Evolutionary conservation across 2,797 vertebrate species (phyloP).

Genomic region (Propithecus perrieri): DNA sequence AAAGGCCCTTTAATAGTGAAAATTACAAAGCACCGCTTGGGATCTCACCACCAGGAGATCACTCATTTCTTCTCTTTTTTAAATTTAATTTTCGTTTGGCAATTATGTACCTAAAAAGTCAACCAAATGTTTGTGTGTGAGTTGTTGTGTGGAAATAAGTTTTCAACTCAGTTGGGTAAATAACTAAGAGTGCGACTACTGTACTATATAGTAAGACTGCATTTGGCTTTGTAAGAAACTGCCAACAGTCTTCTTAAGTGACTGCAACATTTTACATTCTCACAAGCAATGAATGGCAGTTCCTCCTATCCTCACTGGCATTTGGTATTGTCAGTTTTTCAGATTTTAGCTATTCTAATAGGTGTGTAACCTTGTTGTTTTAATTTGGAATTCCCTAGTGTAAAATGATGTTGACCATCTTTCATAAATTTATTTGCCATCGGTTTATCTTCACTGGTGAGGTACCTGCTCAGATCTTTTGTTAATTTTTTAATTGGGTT

Average conservation of each 20-base stretch:
- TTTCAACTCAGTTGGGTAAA: background rate
- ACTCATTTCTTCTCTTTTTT: background rate
- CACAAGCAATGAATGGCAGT: background rate
- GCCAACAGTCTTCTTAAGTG: background rate
- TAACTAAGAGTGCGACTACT: background rate
- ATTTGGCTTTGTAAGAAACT: background rate
- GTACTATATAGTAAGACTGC: background rate
- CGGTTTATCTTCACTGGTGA: background rate
- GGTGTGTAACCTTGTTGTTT: rapidly evolving
- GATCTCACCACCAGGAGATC: background rate
- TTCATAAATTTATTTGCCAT: background rate
- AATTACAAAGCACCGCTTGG: background rate
- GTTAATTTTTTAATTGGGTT: background rate
- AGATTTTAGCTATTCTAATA: background rate
- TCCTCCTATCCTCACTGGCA: background rate
- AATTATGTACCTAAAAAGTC: no score
- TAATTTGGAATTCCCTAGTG: background rate
- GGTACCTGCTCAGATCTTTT: background rate
- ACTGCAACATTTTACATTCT: background rate
- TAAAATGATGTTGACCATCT: background rate
- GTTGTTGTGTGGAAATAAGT: background rate
- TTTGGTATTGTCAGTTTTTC: background rate
- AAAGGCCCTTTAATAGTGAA: background rate
- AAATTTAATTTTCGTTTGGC: no score
- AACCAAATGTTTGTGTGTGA: no score